Evolutionary conservation across 2,797 vertebrate species (phyloP).

Genomic region (Halcyon smyrnensis): DNA sequence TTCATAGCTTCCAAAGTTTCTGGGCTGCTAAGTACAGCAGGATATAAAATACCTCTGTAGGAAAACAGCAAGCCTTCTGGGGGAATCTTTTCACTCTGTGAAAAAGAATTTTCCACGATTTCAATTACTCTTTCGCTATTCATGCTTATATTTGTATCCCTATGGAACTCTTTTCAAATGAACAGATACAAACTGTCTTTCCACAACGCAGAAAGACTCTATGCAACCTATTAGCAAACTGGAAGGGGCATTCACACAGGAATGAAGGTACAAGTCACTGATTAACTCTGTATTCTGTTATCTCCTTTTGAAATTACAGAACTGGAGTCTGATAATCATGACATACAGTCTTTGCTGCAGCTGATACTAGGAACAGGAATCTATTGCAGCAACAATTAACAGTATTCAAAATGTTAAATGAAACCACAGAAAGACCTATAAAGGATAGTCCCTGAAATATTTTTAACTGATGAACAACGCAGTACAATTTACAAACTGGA

Average conservation of each 20-base stretch:
- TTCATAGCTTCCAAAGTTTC: slow-evolving; percentile 75
- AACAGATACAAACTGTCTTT: background rate
- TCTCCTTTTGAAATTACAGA: background rate
- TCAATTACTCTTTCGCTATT: background rate
- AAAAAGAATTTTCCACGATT: background rate
- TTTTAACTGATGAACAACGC: background rate
- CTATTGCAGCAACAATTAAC: background rate
- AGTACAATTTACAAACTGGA: background rate
- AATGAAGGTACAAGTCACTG: background rate
- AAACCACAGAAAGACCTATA: background rate
- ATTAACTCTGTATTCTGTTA: background rate
- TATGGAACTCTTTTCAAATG: background rate
- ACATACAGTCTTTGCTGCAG: background rate
- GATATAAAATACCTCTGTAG: slow-evolving; percentile 77
- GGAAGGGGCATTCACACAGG: background rate
- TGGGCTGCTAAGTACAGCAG: slow-evolving; percentile 51
- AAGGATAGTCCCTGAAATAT: background rate
- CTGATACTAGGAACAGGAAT: background rate
- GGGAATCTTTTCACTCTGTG: background rate
- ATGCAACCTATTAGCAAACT: background rate
- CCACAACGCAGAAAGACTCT: background rate
- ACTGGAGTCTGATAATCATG: background rate
- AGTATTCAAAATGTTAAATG: background rate
- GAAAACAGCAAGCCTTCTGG: slow-evolving; percentile 77
- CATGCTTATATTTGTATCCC: background rate